Base-by-base conservation (phyloP, 2,888 invertebrate species). In the Nymphalis urticae region DNA sequence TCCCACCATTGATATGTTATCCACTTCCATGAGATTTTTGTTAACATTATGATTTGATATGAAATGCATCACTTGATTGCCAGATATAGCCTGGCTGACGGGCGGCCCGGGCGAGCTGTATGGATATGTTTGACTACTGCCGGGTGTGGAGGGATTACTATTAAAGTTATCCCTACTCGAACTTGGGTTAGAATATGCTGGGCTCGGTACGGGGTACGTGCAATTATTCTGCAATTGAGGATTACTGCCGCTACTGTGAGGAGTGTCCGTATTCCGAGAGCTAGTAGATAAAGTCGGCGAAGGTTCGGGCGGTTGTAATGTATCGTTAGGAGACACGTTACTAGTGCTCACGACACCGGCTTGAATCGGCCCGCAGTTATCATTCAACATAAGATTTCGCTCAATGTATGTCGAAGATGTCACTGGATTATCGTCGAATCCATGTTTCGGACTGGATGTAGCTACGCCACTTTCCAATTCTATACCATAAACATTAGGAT, bases 341-440 rank as follows among this genome's bases (percentile, higher is more conserved):
- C 97, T 97, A 0, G 97, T 97, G 76, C 97, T 97, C 13, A 97
- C 96, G 0, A 97, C 95, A 0, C 97, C 97, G 7, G 96, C 97
- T 83, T 97, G 97, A 70, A 97, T 96, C 0, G 97, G 97, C 1
- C 94, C 94, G 77, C 96, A 93, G 42, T 94, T 93, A 77, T 96
- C 96, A 10, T 94, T 92, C 80, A 84, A 90, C n/a, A 93, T 85
- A 27, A 73, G 63, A 76, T 91, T 90, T 73, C 95, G 92, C 50
- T 95, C 95, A 1, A 92, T 90, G 74, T 93, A 95, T 7, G 95
- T 95, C 17, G 95, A 95, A 16, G 96, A 95, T 16, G 95, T 95
- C 2, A 96, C 95, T 16, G 95, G 95, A 82, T 93, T 94, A 56
- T 94, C 94, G 1, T 93, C 91, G 67, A 88, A 89, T 36, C 88